Evolutionary conservation across 2,113 vertebrate genomes (phyloP), one percentile per base, ranked within the genome.

Genomic region (Lepus americanus): DNA sequence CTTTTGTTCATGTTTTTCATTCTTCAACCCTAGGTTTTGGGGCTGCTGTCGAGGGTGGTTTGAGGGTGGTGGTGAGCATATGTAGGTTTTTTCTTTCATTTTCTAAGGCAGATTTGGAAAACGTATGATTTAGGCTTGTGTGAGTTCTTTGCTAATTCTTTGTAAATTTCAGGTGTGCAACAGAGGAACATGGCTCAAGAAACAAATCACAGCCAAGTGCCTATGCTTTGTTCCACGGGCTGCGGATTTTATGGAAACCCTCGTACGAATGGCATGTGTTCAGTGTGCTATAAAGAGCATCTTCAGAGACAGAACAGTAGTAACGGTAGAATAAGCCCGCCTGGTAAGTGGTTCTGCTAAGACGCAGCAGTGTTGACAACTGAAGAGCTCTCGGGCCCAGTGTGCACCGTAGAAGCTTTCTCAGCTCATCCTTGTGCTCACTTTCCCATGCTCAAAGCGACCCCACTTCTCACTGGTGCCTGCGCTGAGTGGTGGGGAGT

Each of bases 161-260:
- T 97, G 25, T 98, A 87, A 53, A 94, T 98, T 98, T 81, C 97
- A 98, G 98, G 97, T 98, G 97, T 94, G 31, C 80, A 97, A 96
- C 98, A 97, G 98, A 98, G 97, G 97, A 98, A 97, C 91, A 99
- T 99, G 99, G 99, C 99, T 98, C 99, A 99, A 98, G 99, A 99
- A 98, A 99, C 99, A 0, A 99, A 99, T 96, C 99, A 99, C 96
- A 99, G 98, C 98, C 99, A 99, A 98, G 99, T 97, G 97, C 99
- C 99, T 96, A 98, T 99, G 98, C 99, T 99, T 55, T 99, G 99
- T 97, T 98, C 99, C 87, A 99, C 98, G 83, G 99, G 99, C 94
- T 99, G 99, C 76, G 99, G 99, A 70, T 99, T 99, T 97, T 99
- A 99, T 29, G 99, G 99, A 81, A 99, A 99, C 79, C 99, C 99